These are phyloP conservation scores for Cheilosia grossa DNA, from an alignment of 2,888 invertebrate genomes.

Conservation along the genomic window DNA sequence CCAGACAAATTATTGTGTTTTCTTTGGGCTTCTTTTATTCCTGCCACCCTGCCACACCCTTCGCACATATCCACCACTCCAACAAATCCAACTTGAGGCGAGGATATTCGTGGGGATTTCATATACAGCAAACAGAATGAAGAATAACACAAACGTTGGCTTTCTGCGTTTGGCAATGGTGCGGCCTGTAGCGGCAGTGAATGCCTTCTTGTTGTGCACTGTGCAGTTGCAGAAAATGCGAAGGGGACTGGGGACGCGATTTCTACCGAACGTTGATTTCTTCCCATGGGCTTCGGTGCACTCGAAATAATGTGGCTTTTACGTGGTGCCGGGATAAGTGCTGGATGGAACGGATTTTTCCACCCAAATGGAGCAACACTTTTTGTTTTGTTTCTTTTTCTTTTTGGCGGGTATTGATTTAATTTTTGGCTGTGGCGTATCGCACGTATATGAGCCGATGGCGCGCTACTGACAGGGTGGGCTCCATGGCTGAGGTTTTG, in stretches of 20 bases:
- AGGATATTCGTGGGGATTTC: slow-evolving; percentile 28
- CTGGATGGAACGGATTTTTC: slow-evolving; percentile 23
- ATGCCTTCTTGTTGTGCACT: slow-evolving; percentile 32
- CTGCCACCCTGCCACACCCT: not conserved
- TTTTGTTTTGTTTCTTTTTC: not conserved
- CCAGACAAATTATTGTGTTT: slow-evolving; percentile 72
- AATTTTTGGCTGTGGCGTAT: slow-evolving; percentile 15
- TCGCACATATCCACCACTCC: slow-evolving; percentile 30
- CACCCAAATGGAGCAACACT: slow-evolving; percentile 46
- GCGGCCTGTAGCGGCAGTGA: slow-evolving; percentile 3
- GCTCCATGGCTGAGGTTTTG: not conserved
- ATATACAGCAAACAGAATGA: not conserved
- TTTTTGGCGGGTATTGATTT: slow-evolving; percentile 33
- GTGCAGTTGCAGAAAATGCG: slow-evolving; percentile 35
- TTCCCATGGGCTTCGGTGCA: slow-evolving; percentile 38
- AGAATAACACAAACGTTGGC: slow-evolving; percentile 36
- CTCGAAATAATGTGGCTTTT: slow-evolving; percentile 37
- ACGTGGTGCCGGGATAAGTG: slow-evolving; percentile 41
- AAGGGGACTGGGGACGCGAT: slow-evolving; percentile 5
- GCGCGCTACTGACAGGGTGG: not conserved
- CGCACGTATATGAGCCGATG: not conserved
- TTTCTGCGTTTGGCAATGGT: slow-evolving; percentile 35
- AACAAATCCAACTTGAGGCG: slow-evolving; percentile 64
- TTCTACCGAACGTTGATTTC: slow-evolving; percentile 47
- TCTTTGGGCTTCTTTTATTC: slow-evolving; percentile 60